phyloP scores from a whole-genome alignment of 2,113 vertebrate genomes.

The Lophura nycthemera region DNA sequence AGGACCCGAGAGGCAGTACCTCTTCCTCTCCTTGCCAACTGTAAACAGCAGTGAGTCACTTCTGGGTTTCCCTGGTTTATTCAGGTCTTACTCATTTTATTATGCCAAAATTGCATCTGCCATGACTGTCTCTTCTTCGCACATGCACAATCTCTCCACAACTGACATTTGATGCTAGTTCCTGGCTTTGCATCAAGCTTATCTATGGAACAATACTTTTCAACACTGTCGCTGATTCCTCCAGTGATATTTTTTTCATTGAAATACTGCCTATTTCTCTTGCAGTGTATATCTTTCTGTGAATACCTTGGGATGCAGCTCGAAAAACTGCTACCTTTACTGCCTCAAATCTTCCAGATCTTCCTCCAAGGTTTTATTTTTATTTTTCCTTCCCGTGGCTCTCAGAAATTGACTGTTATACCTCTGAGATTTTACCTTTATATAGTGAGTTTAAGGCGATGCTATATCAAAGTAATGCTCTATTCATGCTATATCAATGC shows the following conservation, averaged over 20 bases:
- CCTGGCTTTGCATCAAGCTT: slow-evolving; percentile 36
- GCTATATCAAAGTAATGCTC: not conserved
- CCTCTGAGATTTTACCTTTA: not conserved
- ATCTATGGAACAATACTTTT: not conserved
- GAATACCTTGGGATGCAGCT: not conserved
- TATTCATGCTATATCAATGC: not conserved
- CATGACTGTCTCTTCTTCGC: not conserved
- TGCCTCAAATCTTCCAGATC: not conserved
- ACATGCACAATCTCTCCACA: not conserved
- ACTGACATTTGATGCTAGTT: slow-evolving; percentile 28
- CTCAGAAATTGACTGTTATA: not conserved
- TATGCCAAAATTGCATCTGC: slow-evolving; percentile 8
- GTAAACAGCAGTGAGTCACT: not conserved
- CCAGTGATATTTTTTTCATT: slow-evolving; percentile 39
- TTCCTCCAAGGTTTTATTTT: not conserved
- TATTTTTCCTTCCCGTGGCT: not conserved
- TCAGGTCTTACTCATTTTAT: slow-evolving; percentile 39
- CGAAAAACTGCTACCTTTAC: not conserved
- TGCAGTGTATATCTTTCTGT: not conserved
- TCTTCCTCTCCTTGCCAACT: not conserved
- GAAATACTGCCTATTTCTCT: slow-evolving; percentile 19
- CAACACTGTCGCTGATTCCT: not conserved
- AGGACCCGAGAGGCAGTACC: not conserved
- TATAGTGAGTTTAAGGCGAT: not conserved
- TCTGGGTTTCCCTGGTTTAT: slow-evolving; percentile 38